These are phyloP conservation scores for Drosophila arawakana DNA, from an alignment of 1,140 invertebrate genomes.

Conservation along the genomic window DNA sequence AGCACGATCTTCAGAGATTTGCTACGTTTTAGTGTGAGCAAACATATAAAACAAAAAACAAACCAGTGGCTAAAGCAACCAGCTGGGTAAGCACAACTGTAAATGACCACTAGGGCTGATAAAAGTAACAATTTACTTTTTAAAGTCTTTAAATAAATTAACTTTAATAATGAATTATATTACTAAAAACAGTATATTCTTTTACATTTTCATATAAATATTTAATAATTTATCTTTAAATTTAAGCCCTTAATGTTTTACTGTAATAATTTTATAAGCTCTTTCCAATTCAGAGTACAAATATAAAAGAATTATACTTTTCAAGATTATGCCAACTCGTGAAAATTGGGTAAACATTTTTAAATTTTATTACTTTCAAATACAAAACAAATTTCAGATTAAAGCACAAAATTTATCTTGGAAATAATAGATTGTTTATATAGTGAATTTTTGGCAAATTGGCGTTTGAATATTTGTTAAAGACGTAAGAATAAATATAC, in stretches of 20 bases:
- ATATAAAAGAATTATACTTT: too few relatives aligned
- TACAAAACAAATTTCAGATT: conserved; percentile 2
- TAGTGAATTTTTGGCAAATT: conserved; percentile 10
- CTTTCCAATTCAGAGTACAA: too few relatives aligned
- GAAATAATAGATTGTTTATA: conserved; percentile 10
- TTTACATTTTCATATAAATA: too few relatives aligned
- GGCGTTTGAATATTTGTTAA: background rate
- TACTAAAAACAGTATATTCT: too few relatives aligned
- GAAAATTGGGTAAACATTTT: background rate
- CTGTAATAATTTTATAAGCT: too few relatives aligned
- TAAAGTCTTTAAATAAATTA: too few relatives aligned
- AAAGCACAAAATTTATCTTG: background rate
- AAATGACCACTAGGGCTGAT: too few relatives aligned
- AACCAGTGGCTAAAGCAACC: background rate
- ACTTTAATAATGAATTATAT: too few relatives aligned
- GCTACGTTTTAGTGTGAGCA: conserved; percentile 4
- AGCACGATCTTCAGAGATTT: conserved; percentile 24
- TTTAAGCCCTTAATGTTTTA: too few relatives aligned
- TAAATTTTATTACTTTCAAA: conserved; percentile 9
- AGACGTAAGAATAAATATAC: conserved; percentile 10
- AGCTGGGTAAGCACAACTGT: background rate
- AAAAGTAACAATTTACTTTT: too few relatives aligned
- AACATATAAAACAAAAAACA: background rate
- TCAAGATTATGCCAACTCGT: too few relatives aligned
- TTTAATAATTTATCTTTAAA: too few relatives aligned